Percentiles rank a stretch among this genome's conserved stretches.
These are phyloP conservation scores for Cynocephalus volans DNA, from an alignment of 2,113 vertebrate species.

Conservation along the genomic window DNA sequence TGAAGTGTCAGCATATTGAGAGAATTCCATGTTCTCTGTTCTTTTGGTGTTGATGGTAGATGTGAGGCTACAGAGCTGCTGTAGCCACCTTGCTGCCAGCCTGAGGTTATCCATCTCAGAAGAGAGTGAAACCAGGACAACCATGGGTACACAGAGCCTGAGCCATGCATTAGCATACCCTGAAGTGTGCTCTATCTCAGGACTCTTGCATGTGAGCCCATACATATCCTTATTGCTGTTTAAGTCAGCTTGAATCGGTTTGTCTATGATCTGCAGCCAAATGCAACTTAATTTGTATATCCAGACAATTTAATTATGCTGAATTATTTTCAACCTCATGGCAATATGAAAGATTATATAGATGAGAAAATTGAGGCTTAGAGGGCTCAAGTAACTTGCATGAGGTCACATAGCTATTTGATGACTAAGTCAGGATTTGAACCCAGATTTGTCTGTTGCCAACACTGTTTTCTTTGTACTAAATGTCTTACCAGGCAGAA, in stretches of 20 bases:
- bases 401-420: background rate
- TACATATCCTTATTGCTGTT: background rate
- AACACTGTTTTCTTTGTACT: conserved; percentile 23
- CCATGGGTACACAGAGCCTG: accelerated
- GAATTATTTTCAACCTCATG: conserved; percentile 29
- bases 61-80: background rate
- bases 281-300: background rate
- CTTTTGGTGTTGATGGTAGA: background rate
- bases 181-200: background rate
- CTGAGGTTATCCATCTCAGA: background rate
- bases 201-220: background rate
- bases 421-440: conserved; percentile 2
- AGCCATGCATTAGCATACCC: accelerated
- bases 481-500: background rate
- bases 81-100: background rate
- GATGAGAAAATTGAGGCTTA: background rate
- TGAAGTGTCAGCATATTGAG: background rate
- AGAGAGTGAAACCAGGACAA: background rate
- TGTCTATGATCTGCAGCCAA: background rate
- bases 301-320: background rate
- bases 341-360: background rate
- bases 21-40: background rate
- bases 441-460: background rate
- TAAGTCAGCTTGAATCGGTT: background rate
- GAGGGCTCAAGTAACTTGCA: background rate